Percentiles rank a stretch among this genome's conserved stretches.
Conservation (phyloP, 1,140 invertebrate genomes). For the Phortica variegata region DNA sequence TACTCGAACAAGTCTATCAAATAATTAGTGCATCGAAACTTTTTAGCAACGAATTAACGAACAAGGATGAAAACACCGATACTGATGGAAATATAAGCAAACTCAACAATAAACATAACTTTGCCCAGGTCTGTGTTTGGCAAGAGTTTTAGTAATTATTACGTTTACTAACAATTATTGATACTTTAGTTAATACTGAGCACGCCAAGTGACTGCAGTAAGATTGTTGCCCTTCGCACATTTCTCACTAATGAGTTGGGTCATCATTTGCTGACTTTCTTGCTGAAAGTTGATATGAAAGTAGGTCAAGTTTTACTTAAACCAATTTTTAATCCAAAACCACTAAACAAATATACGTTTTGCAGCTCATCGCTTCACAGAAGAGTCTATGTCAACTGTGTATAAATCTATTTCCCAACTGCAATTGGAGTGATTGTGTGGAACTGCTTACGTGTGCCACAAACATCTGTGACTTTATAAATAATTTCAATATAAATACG, state of each 20-base stretch:
- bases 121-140: slow-evolving; percentile 32
- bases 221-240: slow-evolving; percentile 44
- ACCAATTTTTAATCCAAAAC: slow-evolving; percentile 1
- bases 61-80: slow-evolving; percentile 12
- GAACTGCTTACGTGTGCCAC: slow-evolving; percentile 19
- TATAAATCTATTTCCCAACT: slow-evolving; percentile 51
- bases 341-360: too few relatives aligned
- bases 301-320: slow-evolving; percentile 14
- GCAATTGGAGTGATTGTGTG: slow-evolving; percentile 36
- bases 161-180: too few relatives aligned
- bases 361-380: slow-evolving; percentile 48
- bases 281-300: slow-evolving; percentile 45
- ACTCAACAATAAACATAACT: slow-evolving; percentile 42
- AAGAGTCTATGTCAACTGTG: slow-evolving; percentile 49
- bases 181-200: slow-evolving; percentile 40
- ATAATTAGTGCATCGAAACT: slow-evolving; percentile 46
- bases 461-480: slow-evolving; percentile 31
- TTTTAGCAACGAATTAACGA: slow-evolving; percentile 19
- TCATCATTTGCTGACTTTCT: slow-evolving; percentile 43
- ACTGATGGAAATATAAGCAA: slow-evolving; percentile 23
- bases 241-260: slow-evolving; percentile 46
- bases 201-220: slow-evolving; percentile 48
- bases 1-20: slow-evolving; percentile 45
- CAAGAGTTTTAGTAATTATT: too few relatives aligned
- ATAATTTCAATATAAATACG: slow-evolving; percentile 33